A percentile compares a stretch with the other conserved stretches of the same genome.
Conservation (phyloP, 2,797 vertebrate genomes). For the Helarctos malayanus region DNA sequence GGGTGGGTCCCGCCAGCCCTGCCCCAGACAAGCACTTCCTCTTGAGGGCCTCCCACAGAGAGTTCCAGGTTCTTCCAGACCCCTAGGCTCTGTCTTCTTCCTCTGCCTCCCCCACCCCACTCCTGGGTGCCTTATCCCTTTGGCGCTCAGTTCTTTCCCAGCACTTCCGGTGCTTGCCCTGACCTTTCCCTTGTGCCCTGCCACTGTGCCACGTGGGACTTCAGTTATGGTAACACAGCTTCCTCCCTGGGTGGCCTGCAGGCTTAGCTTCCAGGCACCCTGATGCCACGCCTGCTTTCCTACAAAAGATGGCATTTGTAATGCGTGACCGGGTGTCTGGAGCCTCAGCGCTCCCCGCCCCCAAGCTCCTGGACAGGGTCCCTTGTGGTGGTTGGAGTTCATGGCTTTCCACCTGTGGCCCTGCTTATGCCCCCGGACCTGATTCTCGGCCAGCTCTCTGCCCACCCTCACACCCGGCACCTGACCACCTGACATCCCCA, state of each 20-base stretch:
- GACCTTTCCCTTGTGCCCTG: background rate
- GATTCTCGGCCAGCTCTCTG: background rate
- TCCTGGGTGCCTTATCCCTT: background rate
- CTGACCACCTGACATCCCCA: background rate
- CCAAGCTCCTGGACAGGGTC: background rate
- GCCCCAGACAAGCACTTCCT: background rate
- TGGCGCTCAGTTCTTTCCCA: background rate
- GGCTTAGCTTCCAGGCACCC: background rate
- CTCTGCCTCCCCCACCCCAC: too few relatives aligned
- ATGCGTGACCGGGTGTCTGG: background rate
- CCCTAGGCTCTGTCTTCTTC: rapidly evolving
- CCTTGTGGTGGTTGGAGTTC: background rate
- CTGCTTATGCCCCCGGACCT: background rate
- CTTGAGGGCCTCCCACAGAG: background rate
- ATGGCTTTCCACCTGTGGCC: background rate
- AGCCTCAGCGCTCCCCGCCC: rapidly evolving
- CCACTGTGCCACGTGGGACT: background rate
- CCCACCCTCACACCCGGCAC: background rate
- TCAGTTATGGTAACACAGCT: too few relatives aligned
- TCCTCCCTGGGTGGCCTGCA: background rate
- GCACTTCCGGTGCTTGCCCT: background rate
- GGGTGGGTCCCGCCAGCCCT: rapidly evolving
- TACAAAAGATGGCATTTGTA: background rate
- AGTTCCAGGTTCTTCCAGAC: background rate
- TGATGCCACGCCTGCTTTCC: background rate